A percentile compares a stretch with the other conserved stretches of the same genome.
Evolutionary conservation across 1,140 invertebrate genomes (phyloP).

Genomic region (Frieseomelitta varia): DNA sequence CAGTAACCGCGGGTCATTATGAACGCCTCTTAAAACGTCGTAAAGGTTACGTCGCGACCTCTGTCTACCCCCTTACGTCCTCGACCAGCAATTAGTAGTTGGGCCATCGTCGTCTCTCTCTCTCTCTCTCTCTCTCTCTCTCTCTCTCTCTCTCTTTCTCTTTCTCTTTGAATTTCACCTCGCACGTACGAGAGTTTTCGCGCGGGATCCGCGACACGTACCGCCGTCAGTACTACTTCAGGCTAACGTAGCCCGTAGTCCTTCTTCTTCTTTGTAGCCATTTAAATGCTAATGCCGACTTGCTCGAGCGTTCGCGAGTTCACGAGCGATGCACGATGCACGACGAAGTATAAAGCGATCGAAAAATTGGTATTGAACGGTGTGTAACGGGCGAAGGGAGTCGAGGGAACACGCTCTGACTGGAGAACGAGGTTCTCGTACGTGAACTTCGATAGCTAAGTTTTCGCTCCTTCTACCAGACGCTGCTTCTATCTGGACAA

Average conservation of each 20-base stretch:
- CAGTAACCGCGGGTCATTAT: constrained; percentile 20
- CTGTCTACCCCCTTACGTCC: constrained; percentile 9
- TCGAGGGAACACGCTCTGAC: not conserved
- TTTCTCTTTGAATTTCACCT: not conserved
- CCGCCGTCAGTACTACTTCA: not conserved
- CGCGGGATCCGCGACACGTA: constrained; percentile 29
- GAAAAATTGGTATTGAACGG: constrained; percentile 6
- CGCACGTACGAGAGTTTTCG: not conserved
- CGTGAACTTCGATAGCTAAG: no score
- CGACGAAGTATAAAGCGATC: not conserved
- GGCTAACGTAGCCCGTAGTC: no score
- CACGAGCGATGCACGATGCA: no score
- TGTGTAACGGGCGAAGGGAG: not conserved
- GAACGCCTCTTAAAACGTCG: constrained; percentile 33
- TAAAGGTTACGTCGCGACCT: constrained; percentile 37
- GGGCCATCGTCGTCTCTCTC: no score
- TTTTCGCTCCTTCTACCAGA: no score
- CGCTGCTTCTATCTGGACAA: no score
- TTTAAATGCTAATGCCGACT: constrained; percentile 45
- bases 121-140: not conserved
- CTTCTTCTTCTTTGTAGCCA: not conserved
- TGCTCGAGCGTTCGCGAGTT: not conserved
- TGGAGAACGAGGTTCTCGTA: no score
- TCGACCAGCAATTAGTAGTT: not conserved
- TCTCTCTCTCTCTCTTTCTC: not conserved